Conservation (phyloP, 2,888 invertebrate species). For the Heliconius sara region DNA sequence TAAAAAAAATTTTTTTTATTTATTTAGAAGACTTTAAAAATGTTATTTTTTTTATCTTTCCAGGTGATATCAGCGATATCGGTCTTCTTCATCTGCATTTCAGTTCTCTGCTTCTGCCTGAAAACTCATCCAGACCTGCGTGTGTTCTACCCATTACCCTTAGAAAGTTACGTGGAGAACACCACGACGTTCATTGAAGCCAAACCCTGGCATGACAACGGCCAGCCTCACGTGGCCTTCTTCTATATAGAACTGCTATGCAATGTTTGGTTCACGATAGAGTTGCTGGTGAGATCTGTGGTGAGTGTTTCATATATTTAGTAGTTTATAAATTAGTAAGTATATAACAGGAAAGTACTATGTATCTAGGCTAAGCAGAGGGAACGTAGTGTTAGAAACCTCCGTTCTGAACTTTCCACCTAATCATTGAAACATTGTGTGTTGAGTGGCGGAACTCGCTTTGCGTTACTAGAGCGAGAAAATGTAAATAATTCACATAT, state of each 20-base stretch:
- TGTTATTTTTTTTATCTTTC: conserved; percentile 15
- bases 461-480: no score
- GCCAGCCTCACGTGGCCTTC: conserved; percentile 89
- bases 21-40: neutral
- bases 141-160: conserved; percentile 75
- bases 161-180: conserved; percentile 49
- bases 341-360: no score
- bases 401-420: no score
- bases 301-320: conserved; percentile 83
- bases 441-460: no score
- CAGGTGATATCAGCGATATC: conserved; percentile 96
- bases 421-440: no score
- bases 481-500: no score
- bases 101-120: conserved; percentile 97
- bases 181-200: conserved; percentile 53
- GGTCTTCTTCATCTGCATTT: conserved; percentile 98
- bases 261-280: conserved; percentile 98
- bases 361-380: neutral
- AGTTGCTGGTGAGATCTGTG: conserved; percentile 92
- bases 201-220: conserved; percentile 79
- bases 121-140: conserved; percentile 96
- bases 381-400: neutral
- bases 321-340: no score
- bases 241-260: conserved; percentile 96
- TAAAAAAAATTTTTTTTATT: no score